These are phyloP conservation scores for Pelmatolapia mariae DNA, from an alignment of 2,113 vertebrate species.

Conservation along the genomic window DNA sequence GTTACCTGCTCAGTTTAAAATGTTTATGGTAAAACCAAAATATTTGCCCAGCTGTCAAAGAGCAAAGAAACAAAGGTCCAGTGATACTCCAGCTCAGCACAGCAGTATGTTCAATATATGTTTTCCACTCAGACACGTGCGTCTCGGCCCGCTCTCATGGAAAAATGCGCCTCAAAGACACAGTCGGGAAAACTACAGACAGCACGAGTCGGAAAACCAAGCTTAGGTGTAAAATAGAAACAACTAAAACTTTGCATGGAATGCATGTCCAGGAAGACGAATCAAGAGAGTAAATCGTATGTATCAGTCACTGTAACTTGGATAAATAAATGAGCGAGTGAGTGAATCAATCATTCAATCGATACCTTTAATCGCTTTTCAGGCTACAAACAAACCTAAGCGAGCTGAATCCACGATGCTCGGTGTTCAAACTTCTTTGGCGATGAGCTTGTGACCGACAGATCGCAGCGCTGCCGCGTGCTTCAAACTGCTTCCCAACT, in stretches of 20 bases:
- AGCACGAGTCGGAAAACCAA: background rate
- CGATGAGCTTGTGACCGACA: background rate
- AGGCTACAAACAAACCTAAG: background rate
- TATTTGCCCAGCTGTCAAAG: background rate
- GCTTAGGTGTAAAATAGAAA: background rate
- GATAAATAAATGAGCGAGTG: background rate
- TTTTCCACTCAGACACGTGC: background rate
- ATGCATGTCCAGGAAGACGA: background rate
- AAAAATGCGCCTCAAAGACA: background rate
- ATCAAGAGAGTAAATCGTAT: background rate
- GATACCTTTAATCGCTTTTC: background rate
- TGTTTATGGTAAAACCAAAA: background rate
- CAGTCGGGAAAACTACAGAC: fast-evolving
- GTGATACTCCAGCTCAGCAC: background rate
- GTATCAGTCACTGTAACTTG: fast-evolving
- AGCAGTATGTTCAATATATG: background rate
- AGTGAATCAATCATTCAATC: background rate
- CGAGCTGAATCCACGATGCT: background rate
- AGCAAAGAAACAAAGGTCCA: background rate
- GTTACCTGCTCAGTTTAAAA: background rate
- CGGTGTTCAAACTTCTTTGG: background rate
- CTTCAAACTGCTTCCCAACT: background rate
- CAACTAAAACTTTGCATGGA: background rate
- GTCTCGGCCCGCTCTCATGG: background rate
- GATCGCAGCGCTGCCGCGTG: background rate